phyloP scores from a whole-genome alignment of 2,797 vertebrate species.

The Intellagama lesueurii region DNA sequence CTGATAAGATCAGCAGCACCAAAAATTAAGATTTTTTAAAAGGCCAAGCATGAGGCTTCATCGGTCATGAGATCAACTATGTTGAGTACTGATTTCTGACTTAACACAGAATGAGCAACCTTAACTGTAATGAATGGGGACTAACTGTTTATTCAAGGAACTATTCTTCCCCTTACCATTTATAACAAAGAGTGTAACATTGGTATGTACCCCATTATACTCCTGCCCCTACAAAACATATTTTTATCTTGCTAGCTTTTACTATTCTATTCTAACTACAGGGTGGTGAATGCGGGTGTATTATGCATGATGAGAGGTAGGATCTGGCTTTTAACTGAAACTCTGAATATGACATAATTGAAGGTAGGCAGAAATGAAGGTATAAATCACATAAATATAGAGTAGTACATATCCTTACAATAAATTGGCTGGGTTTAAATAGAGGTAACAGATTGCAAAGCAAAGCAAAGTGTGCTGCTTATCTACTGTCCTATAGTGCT shows the following conservation, averaged over 20 bases:
- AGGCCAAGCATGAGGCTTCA: background rate
- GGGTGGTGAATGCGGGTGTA: background rate
- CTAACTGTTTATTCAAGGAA: constrained; percentile 3
- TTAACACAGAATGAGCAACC: background rate
- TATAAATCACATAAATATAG: too few relatives aligned
- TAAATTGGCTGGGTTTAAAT: background rate
- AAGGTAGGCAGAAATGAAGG: background rate
- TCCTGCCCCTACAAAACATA: background rate
- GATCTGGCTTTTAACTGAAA: background rate
- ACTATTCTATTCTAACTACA: background rate
- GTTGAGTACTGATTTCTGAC: background rate
- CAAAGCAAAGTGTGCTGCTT: background rate
- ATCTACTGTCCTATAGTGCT: too few relatives aligned
- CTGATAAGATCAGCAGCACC: background rate
- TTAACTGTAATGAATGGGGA: background rate
- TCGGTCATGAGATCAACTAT: background rate
- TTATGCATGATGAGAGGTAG: background rate
- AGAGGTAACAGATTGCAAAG: background rate
- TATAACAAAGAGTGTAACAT: background rate
- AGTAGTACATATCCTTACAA: too few relatives aligned
- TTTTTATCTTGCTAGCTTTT: background rate
- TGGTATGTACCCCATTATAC: background rate
- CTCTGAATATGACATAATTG: background rate
- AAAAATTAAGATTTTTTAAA: too few relatives aligned
- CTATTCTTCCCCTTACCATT: background rate